Base-by-base conservation (phyloP, 2,888 invertebrate genomes). In the Eremobia ochroleuca region DNA sequence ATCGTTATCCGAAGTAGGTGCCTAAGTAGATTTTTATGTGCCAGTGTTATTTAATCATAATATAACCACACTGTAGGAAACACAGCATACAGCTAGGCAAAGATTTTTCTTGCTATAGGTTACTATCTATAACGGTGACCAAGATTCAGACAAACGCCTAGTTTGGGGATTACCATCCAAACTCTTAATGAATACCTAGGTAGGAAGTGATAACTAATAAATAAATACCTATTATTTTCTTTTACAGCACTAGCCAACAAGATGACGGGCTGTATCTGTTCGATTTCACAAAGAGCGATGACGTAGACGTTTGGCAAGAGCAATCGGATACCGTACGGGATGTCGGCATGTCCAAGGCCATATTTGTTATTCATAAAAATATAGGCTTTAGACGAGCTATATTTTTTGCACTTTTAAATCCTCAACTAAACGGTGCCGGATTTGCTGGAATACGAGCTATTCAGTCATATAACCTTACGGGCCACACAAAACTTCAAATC, bases 281-380 rank as follows among this genome's bases (percentile, higher is more conserved):
- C 88, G 97, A 98, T 90, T 98, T 98, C 87, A 97, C 97, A 73
- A 97, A 96, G 75, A 83, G 90, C 34, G 93, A 96, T 52, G 95
- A 96, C 83, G 94, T 97, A 31, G 95, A 96, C 55, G 94, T 95
- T 73, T 98, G 98, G 98, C 92, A 92, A 70, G 98, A 98, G 91
- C 97, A 97, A 86, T 98, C 98, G 0, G 98, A 98, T 88, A 97
- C 97, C 3, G 97, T 98, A 1, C 95, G 98, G 69, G 96, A 96
- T 87, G 97, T 97, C 6, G 98, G 98, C 77, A 98, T 97, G 97
- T 98, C 98, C 0, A 98, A 98, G 92, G 98, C 97, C 4, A 93
- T 95, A 18, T 89, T 98, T 49, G 95, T 96, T 11, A 92, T 98
- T 49, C 98, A 98, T 89, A 97, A 97, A 87, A 97, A 97, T 66